Evolutionary conservation across 2,113 vertebrate genomes (phyloP), one percentile per base, ranked within the genome.

Genomic region (Cheilinus undulatus): DNA sequence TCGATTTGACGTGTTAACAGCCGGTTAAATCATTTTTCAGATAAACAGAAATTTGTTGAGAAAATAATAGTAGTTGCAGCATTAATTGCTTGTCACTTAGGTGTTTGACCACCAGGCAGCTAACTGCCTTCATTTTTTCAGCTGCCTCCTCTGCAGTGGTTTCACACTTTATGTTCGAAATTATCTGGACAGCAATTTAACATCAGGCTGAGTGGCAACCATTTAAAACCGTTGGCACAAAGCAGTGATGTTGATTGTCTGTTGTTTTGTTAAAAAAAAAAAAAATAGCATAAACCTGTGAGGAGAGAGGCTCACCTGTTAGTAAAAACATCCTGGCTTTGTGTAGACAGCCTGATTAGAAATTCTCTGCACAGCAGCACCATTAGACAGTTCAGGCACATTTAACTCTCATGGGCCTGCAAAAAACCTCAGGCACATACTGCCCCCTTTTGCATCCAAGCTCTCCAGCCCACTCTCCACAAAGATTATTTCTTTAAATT

Each of bases 321-420:
- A 42, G 28, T 63, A 64, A 67, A 72, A 45, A 63, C 17, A 53
- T 50, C 20, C 10, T 42, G 15, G n/a, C 34, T 62, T 65, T 52
- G 59, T 76, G 54, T 36, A 7, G 0, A 34, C 68, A 63, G 54
- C 53, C 61, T 60, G 40, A 77, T 86, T 79, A 71, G 45, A 69
- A 43, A 83, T 83, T 62, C 69, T 2, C 52, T 6, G 45, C 83
- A 81, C 53, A 42, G 5, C 36, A 3, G 19, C 42, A 7, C 58
- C 69, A 82, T 85, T 80, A 73, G 15, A 82, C 40, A 34, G 60
- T 78, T 81, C 68, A 80, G 57, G 45, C 52, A 68, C 81, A 86
- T 73, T 83, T 62, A 50, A 66, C 68, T 82, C 64, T 49, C 27
- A 7, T 43, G 79, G 60, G 60, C 57, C 49, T 80, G 32, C 12